Conservation (phyloP, 2,113 vertebrate species). For the Hypanus sabinus region DNA sequence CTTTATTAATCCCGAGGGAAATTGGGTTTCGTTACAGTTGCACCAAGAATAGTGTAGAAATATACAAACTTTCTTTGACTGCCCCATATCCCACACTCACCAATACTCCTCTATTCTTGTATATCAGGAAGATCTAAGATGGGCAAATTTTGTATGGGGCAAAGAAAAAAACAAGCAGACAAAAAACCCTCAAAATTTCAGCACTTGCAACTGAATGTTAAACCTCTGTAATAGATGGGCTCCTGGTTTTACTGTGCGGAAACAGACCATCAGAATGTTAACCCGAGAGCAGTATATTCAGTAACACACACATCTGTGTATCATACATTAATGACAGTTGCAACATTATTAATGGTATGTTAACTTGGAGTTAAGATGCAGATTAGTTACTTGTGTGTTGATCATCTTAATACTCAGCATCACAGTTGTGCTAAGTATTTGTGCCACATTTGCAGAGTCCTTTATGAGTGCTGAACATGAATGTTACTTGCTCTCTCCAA, state of each 20-base stretch:
- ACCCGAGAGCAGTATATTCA: neutral
- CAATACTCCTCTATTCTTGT: neutral
- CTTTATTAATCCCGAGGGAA: no score
- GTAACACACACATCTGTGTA: neutral
- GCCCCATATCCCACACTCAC: neutral
- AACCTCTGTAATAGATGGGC: neutral
- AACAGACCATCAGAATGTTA: neutral
- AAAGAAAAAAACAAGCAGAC: no score
- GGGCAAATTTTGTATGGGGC: neutral
- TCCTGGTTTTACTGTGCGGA: neutral
- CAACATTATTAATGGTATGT: neutral
- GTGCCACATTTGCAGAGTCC: neutral
- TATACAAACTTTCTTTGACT: neutral
- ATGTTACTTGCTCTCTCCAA: neutral
- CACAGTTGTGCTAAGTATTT: neutral
- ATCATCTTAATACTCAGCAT: neutral
- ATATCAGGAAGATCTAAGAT: neutral
- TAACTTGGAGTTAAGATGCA: neutral
- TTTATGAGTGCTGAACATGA: neutral
- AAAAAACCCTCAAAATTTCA: neutral
- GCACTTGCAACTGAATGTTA: neutral
- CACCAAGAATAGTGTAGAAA: no score
- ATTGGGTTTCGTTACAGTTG: no score
- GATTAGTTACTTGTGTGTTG: neutral
- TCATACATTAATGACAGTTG: neutral